Base-by-base conservation (phyloP, 2,888 invertebrate genomes). In the Criorhina ranunculi region DNA sequence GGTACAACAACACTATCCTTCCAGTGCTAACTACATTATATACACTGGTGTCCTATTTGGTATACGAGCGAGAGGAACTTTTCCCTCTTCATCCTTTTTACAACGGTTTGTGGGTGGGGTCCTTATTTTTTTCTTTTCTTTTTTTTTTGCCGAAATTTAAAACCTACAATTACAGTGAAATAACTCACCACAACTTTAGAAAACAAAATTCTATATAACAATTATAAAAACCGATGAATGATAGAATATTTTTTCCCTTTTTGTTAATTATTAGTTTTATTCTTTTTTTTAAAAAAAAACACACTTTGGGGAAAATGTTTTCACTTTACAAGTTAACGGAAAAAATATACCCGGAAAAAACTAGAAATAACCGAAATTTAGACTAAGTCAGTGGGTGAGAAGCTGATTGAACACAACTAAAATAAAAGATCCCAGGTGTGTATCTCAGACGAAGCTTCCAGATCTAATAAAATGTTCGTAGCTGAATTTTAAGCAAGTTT, bases 371-470 rank as follows among this genome's bases (percentile, higher is more conserved):
- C 1, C 17, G 6, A 12, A 46, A 40, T 67, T 11, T 15, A 53
- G 11, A 42, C 42, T 31, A 53, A 49, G 35, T 44, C 42, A 42
- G 42, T 35, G 15, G 69, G 33, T 46, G 19, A 42, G 12, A 33
- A 44, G 37, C 37, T 40, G 72, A 44, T 53, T 64, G 60, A 78
- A 67, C 69, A 60, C 40, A 83, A 83, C 51, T 57, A 51, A 83
- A 73, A 69, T 40, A 19, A 53, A 64, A 72, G 51, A 59, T 57
- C 55, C 46, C 55, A 72, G 59, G 66, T 72, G 75, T 85, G 80
- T 85, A 85, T 85, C 85, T 85, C 80, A 66, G 75, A 60, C 75
- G 79, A 85, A 85, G 69, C 62, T 85, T 76, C 85, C 85, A 85
- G 76, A 70, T 80, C 66, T 85, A 85, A 76, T 85, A 76, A 85